Evolutionary conservation across 2,888 invertebrate genomes (phyloP).

Genomic region (Drosophila antonietae): DNA sequence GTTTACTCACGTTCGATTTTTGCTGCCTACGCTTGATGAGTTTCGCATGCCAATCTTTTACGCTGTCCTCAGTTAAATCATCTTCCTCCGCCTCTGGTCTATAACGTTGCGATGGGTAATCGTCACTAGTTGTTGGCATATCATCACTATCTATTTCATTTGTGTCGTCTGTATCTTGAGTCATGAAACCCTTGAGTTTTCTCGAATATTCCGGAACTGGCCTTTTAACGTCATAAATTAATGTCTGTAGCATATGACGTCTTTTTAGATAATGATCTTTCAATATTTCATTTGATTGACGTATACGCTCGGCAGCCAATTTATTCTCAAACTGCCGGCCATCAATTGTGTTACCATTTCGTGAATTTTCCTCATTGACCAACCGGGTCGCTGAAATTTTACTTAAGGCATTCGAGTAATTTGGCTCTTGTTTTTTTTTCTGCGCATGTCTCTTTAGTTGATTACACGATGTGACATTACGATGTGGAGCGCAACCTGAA

Average conservation of each 20-base stretch:
- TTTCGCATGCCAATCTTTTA: slow-evolving; percentile 21
- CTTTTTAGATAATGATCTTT: slow-evolving; percentile 29
- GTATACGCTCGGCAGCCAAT: slow-evolving; percentile 14
- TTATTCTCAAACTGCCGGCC: slow-evolving; percentile 9
- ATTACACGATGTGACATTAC: not conserved
- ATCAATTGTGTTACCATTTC: not conserved
- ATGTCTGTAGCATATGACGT: not conserved
- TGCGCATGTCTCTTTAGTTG: not conserved
- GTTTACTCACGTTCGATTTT: not conserved
- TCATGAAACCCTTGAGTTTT: slow-evolving; percentile 28
- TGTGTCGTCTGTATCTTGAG: not conserved
- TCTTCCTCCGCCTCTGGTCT: not conserved
- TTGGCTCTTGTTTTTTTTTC: not conserved
- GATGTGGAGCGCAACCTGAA: not conserved
- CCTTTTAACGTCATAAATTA: no score
- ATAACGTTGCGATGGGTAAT: not conserved
- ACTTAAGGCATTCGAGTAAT: slow-evolving; percentile 4
- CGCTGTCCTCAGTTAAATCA: not conserved
- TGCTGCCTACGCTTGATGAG: not conserved
- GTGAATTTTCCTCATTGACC: not conserved
- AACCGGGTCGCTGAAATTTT: slow-evolving; percentile 21
- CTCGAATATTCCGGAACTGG: slow-evolving; percentile 10
- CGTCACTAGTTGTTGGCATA: not conserved
- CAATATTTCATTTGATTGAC: slow-evolving; percentile 29
- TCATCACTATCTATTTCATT: not conserved